Evolutionary conservation across 53 echinoderm and acorn worm genomes (phyloP), one percentile per base, ranked within the genome.

Genomic region (Mesocentrotus franciscanus): DNA sequence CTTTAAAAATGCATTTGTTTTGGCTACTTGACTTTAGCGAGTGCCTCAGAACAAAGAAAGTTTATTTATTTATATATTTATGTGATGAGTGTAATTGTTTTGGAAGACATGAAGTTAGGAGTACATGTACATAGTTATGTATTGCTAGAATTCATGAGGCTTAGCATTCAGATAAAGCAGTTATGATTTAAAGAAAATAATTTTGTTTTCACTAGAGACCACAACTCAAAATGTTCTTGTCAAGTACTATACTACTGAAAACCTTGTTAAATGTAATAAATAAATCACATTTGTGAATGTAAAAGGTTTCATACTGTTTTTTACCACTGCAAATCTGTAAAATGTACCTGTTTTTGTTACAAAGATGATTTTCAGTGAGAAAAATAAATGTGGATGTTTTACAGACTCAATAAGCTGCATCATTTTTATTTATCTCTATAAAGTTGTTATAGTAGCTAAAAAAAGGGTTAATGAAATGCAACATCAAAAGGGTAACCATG

Each of bases 261-360:
- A 87, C 58, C 87, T 57, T 57, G 58, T 87, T 10, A 10, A 85
- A 85, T 57, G 49, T 8, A 84, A 27, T 78, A 34, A 78, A 8
- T 11, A 24, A 12, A 14, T 30, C 18, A 74, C 22, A 84, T 49
- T 36, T 79, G 34, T 84, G 55, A 84, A 49, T 55, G 55, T 42
- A 87, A 26, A 85, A 81, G 30, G 58, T 56, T 87, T 84, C 26
- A 27, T 87, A n/a, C 87, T 39, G 36, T 20, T 87, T 84, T 84
- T 87, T 87, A 87, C 58, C 87, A 58, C 27, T 13, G 27, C 7
- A n/a, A 87, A 85, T 85, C 26, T 57, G 30, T 85, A 85, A 20
- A 56, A 85, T 56, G 9, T 87, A 87, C n/a, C 14, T 58, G 87
- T 87, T 87, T 58, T 84, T 87, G 87, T 87, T 87, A 58, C 58